Evolutionary conservation across 2,888 invertebrate species (phyloP).

Genomic region (Nectonema munidae): DNA sequence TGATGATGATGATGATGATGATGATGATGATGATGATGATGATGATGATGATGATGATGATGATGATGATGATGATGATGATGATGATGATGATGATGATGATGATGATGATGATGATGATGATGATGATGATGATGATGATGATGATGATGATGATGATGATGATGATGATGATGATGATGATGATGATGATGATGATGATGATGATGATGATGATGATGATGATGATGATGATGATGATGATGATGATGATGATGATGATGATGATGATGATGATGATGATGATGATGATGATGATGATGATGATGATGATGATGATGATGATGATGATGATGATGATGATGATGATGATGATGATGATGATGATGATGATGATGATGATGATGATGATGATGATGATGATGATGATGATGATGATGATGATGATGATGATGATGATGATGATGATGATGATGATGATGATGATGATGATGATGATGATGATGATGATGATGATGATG

Average conservation of each 20-base stretch:
- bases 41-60: not conserved
- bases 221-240: not conserved
- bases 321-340: slow-evolving; percentile 5
- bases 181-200: slow-evolving; percentile 5
- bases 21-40: not conserved
- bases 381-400: slow-evolving; percentile 5
- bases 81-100: not conserved
- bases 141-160: slow-evolving; percentile 5
- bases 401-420: not conserved
- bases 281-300: not conserved
- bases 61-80: not conserved
- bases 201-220: slow-evolving; percentile 5
- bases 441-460: slow-evolving; percentile 5
- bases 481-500: slow-evolving; percentile 5
- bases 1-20: not conserved
- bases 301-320: slow-evolving; percentile 5
- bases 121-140: not conserved
- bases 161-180: not conserved
- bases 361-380: slow-evolving; percentile 5
- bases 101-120: not conserved
- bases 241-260: slow-evolving; percentile 5
- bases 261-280: slow-evolving; percentile 5
- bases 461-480: not conserved
- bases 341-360: not conserved
- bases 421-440: slow-evolving; percentile 5